Evolutionary conservation across 2,113 vertebrate genomes (phyloP).

Genomic region (Megaceryle maxima): DNA sequence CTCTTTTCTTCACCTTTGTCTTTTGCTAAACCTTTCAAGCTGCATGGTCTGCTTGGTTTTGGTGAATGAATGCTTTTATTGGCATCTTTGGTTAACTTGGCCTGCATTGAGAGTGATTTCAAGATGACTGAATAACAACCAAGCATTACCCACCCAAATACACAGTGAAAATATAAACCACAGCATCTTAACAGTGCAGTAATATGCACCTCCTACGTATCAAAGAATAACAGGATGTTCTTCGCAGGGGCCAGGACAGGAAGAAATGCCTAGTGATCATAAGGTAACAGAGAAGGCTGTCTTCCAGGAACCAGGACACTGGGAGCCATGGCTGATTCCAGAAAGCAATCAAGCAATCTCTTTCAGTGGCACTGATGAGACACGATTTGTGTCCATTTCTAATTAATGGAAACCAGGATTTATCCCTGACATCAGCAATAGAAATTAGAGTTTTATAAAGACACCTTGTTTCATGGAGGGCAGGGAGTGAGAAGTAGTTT

Average conservation of each 20-base stretch:
- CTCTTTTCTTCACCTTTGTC: neutral
- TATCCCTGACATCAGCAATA: neutral
- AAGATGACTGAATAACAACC: constrained; percentile 30
- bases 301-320: neutral
- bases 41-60: neutral
- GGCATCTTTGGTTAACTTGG: neutral
- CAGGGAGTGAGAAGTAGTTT: neutral
- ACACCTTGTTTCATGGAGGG: neutral
- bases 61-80: neutral
- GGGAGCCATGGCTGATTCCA: neutral
- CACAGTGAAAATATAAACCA: neutral
- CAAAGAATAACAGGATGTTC: neutral
- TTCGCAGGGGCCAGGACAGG: neutral
- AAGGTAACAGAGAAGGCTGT: neutral
- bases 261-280: neutral
- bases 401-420: neutral
- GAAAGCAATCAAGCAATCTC: neutral
- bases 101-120: neutral
- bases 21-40: neutral
- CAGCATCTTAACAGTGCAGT: neutral
- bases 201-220: neutral
- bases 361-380: neutral
- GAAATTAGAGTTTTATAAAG: neutral
- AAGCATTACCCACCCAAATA: constrained; percentile 26
- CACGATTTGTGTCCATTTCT: neutral